Evolutionary conservation across 2,113 vertebrate genomes (phyloP), one percentile per base, ranked within the genome.

Genomic region (Acinonyx jubatus): DNA sequence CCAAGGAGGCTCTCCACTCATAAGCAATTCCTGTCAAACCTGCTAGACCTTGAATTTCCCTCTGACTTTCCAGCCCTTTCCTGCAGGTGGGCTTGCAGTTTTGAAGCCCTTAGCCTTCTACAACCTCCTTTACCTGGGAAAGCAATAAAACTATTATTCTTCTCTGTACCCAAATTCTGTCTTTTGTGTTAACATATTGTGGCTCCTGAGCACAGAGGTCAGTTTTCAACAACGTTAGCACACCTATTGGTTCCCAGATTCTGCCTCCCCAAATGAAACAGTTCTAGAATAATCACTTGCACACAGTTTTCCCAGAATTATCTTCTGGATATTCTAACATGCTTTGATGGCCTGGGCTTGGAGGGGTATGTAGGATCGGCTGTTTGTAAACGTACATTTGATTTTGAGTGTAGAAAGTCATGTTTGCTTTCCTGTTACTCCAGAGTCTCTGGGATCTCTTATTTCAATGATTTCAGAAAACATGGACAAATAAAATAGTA

Each of bases 361-460:
- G 52, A 45, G 18, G 18, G 29, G 66, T 25, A n/a, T 7, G 2
- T 79, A 74, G 11, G 12, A 33, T 93, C 18, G 21, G 19, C 27
- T 68, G 41, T 4, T 82, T n/a, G n/a, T 41, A 14, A 31, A n/a
- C 90, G 86, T 31, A 65, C 23, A 89, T 83, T 80, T 74, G 25
- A 65, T 94, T 92, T 96, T 80, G 61, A 94, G 55, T 66, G 13
- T 69, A 89, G 36, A 85, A 71, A 29, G n/a, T 81, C 73, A 76
- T 18, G 23, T 63, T 92, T 89, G 2, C 21, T 79, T 76, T 96
- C 21, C 12, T 31, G 5, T 68, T 92, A 68, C 3, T 68, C 4
- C 25, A 78, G 38, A 74, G 48, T 79, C 41, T 69, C n/a, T 78
- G 21, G 7, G 78, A 48, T 83, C 14, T 68, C 3, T 23, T 74